phyloP scores from a whole-genome alignment of 2,113 vertebrate genomes.

The Nannobrachium achirus region DNA sequence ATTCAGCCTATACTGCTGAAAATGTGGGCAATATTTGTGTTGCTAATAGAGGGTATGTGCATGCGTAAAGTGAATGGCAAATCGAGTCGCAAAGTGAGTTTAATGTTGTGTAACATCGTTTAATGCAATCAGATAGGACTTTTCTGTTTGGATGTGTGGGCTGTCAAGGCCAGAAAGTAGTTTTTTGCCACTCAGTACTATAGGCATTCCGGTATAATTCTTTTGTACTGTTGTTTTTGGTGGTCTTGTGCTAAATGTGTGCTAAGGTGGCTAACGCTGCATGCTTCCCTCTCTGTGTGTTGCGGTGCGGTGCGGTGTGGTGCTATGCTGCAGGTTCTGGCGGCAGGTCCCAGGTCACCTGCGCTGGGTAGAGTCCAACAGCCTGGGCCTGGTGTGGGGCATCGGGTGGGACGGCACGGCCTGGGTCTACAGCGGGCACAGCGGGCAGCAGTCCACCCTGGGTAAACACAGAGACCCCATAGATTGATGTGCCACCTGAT shows the following conservation, averaged over 20 bases:
- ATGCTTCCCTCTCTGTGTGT: conserved; percentile 59
- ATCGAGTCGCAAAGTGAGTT: too few relatives aligned
- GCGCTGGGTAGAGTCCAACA: conserved; percentile 87
- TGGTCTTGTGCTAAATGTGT: conserved; percentile 2
- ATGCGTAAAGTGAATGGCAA: too few relatives aligned
- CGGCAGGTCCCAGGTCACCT: conserved; percentile 94
- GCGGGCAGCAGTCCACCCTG: conserved; percentile 82
- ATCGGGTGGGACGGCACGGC: conserved; percentile 90
- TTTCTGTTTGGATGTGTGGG: too few relatives aligned
- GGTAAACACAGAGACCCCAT: conserved; percentile 77
- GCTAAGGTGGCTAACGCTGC: conserved; percentile 38
- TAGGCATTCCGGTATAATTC: too few relatives aligned
- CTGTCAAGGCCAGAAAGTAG: too few relatives aligned
- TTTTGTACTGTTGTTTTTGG: too few relatives aligned
- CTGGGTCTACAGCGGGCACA: conserved; percentile 90
- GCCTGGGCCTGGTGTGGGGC: conserved; percentile 93
- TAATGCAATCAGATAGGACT: too few relatives aligned
- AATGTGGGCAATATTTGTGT: neutral
- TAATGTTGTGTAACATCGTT: too few relatives aligned
- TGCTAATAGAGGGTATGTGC: too few relatives aligned
- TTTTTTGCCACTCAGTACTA: too few relatives aligned
- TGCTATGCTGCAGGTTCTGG: conserved; percentile 89
- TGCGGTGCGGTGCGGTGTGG: neutral
- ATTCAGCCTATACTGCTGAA: conserved; percentile 1
- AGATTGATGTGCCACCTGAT: conserved; percentile 5